Evolutionary conservation across 2,113 vertebrate genomes (phyloP).

Genomic region (Aegotheles bennettii): DNA sequence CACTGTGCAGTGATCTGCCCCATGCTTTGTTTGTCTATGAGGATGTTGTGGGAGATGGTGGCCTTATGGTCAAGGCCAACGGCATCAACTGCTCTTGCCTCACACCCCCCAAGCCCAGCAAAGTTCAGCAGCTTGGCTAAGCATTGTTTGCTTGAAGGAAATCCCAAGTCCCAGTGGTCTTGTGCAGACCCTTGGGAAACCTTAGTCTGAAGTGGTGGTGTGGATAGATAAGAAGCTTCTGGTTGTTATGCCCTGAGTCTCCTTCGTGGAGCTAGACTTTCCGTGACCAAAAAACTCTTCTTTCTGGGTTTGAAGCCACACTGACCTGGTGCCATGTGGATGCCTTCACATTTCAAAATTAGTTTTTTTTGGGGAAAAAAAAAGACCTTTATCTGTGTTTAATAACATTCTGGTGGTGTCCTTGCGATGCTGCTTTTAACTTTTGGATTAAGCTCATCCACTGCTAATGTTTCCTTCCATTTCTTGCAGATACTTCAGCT

Average conservation of each 20-base stretch:
- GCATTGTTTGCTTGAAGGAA: neutral
- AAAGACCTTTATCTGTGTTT: neutral
- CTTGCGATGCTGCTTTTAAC: neutral
- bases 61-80: neutral
- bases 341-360: neutral
- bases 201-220: neutral
- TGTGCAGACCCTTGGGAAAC: neutral
- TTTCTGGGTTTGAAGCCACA: neutral
- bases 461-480: neutral
- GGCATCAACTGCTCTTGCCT: neutral
- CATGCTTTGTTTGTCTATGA: neutral
- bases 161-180: too few relatives aligned
- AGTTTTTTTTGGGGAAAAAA: neutral
- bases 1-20: neutral
- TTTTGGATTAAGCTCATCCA: neutral
- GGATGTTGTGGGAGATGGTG: neutral
- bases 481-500: conserved; percentile 58
- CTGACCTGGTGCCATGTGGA: neutral
- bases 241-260: neutral
- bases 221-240: neutral
- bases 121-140: neutral
- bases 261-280: neutral
- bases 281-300: neutral
- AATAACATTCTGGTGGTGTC: too few relatives aligned
- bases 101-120: fast-evolving